Evolutionary conservation across 2,888 invertebrate genomes (phyloP).

Genomic region (Uropetala carovei): DNA sequence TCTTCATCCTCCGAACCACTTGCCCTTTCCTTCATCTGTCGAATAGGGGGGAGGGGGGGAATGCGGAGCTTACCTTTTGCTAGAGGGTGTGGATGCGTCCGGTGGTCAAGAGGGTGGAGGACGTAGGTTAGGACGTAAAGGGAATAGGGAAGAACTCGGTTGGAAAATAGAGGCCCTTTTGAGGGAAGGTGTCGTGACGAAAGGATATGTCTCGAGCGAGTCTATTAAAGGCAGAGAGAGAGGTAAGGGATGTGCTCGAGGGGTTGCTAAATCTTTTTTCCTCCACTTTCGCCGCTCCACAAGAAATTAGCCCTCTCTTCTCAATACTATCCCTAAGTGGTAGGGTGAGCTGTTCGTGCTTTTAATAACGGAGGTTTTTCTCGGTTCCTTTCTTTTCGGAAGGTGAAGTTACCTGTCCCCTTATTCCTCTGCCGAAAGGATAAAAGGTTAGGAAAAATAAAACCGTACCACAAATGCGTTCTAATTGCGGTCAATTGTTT

Average conservation of each 20-base stretch:
- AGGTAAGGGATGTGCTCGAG: constrained; percentile 29
- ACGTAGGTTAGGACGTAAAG: background rate
- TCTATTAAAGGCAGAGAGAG: constrained; percentile 36
- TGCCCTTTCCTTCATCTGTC: background rate
- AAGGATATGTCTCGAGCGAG: background rate
- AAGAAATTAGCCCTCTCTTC: constrained; percentile 2
- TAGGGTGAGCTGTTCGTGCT: background rate
- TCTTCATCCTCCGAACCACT: background rate
- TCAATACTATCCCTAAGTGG: background rate
- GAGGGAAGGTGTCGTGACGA: constrained; percentile 19
- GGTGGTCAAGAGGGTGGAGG: background rate
- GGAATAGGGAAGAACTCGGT: background rate
- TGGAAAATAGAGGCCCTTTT: background rate
- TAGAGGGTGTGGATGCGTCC: background rate
- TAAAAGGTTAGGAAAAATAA: background rate
- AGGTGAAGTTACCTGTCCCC: background rate
- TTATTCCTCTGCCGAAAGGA: background rate
- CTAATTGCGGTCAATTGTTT: background rate
- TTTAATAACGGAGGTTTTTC: background rate
- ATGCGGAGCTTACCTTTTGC: background rate
- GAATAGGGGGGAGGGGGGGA: too few relatives aligned
- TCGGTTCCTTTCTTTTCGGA: background rate
- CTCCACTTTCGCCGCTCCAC: background rate
- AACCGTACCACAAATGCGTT: background rate
- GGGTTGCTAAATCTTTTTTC: background rate